phyloP scores from a whole-genome alignment of 2,797 vertebrate species.

The Tauraco hartlaubi region DNA sequence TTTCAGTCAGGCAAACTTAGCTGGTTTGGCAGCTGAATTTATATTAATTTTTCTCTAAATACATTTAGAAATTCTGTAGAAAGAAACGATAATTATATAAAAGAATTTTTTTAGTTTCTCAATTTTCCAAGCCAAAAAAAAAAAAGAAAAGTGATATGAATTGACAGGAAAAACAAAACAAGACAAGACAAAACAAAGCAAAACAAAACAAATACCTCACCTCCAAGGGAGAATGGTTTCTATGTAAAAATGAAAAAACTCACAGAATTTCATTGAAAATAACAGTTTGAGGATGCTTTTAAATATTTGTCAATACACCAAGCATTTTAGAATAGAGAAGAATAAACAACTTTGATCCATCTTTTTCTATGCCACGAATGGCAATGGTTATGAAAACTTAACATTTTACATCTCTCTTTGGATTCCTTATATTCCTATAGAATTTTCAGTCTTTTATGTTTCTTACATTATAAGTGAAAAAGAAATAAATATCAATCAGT shows the following conservation, averaged over 20 bases:
- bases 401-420: background rate
- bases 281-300: background rate
- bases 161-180: background rate
- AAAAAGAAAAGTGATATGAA: background rate
- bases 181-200: background rate
- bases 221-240: fast-evolving
- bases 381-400: background rate
- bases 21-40: background rate
- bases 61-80: background rate
- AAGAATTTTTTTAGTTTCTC: background rate
- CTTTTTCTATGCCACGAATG: background rate
- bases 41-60: background rate
- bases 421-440: background rate
- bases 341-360: background rate
- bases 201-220: fast-evolving
- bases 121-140: background rate
- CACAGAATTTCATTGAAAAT: background rate
- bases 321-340: background rate
- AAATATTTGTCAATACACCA: background rate
- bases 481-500: background rate
- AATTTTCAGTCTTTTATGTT: background rate
- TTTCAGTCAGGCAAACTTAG: background rate
- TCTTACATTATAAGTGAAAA: background rate
- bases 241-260: fast-evolving
- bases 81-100: background rate